Base-by-base conservation (phyloP, 2,797 vertebrate genomes). In the Phrynocephalus forsythii region DNA sequence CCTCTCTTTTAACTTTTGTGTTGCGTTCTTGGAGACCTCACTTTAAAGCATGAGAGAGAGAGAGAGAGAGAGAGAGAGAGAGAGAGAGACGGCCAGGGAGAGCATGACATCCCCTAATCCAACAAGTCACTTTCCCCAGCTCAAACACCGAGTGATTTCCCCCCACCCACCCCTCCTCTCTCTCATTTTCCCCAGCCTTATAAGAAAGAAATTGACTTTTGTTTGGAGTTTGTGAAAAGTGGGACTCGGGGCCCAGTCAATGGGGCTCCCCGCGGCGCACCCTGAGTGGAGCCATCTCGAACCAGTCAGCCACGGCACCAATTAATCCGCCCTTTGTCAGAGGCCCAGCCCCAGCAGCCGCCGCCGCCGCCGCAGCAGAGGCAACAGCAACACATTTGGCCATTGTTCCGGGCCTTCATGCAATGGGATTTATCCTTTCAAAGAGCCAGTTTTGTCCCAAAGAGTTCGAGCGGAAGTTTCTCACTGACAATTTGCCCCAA, bases 401-500 rank as follows among this genome's bases (percentile, higher is more conserved):
- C 97, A 99, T 99, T 99, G 98, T 99, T 98, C 98, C 9, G 97
- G 97, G 98, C 98, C 97, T 98, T 98, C 98, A 98, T 98, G 98
- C 98, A 96, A 98, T 97, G 98, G 98, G 99, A 99, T 99, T 99
- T 99, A 98, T 98, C 98, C 98, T 98, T 98, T 98, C 98, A 97
- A 99, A 99, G 98, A 98, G 98, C 98, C 97, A 97, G 98, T 99
- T 99, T 99, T 99, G 99, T 99, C 99, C 98, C 93, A 95, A 98
- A 97, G 97, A 99, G 98, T 98, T 99, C 98, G 98, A 99, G 99
- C 99, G 99, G 99, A 99, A 99, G 99, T 99, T 99, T 99, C 99
- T 99, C 99, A 99, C 99, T 99, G 98, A 99, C 98, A 99, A 99
- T 99, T 99, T 99, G 99, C 99, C 98, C 99, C 98, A 99, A 99